phyloP scores from a whole-genome alignment of 2,797 vertebrate species.

The Stomatorhinus walkeri region DNA sequence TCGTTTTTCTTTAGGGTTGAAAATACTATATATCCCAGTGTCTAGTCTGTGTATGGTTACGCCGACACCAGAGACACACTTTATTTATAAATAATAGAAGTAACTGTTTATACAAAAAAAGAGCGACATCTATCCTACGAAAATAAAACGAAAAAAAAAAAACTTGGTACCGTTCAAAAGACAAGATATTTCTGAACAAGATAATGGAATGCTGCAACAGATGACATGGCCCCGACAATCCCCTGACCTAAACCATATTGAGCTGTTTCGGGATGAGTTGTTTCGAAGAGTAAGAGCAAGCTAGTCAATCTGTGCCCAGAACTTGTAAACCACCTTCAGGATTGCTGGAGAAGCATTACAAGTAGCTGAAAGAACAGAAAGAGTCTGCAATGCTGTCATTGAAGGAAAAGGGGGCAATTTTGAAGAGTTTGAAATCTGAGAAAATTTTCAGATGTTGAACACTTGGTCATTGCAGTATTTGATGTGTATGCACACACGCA shows the following conservation, averaged over 20 bases:
- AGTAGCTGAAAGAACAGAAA: background rate
- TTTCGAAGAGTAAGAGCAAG: background rate
- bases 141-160: background rate
- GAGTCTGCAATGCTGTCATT: background rate
- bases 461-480: background rate
- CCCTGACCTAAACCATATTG: background rate
- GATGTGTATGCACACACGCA: background rate
- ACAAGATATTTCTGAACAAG: background rate
- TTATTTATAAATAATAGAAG: background rate
- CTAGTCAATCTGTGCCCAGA: background rate
- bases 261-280: background rate
- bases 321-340: background rate
- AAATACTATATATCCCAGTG: background rate
- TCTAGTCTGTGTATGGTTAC: background rate
- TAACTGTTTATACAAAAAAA: background rate
- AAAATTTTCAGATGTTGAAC: background rate
- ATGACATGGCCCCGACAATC: background rate
- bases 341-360: background rate
- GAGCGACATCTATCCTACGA: background rate
- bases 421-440: background rate
- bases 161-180: background rate
- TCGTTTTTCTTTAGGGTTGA: background rate
- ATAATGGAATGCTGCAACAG: background rate
- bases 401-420: background rate
- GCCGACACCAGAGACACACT: background rate